A percentile compares a stretch with the other conserved stretches of the same genome.
phyloP scores from a whole-genome alignment of 2,797 vertebrate species.

The Cyclura pinguis region DNA sequence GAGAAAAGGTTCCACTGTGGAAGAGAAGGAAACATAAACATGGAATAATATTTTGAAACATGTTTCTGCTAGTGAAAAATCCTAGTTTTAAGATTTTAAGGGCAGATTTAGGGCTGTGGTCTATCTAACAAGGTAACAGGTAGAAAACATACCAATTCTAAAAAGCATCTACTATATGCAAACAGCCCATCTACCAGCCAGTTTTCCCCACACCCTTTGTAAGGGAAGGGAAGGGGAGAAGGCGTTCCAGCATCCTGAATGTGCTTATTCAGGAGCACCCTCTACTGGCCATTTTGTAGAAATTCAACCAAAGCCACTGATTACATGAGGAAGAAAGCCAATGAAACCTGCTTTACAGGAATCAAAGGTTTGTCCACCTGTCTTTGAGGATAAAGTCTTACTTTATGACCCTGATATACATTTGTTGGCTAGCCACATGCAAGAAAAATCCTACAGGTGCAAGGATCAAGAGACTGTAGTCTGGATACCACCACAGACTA shows the following conservation, averaged over 20 bases:
- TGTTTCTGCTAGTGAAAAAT: neutral
- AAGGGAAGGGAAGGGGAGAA: neutral
- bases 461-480: neutral
- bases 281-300: constrained; percentile 7
- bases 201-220: neutral
- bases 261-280: neutral
- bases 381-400: neutral
- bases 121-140: neutral
- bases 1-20: neutral
- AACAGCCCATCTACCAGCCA: neutral
- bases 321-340: neutral
- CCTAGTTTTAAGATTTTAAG: neutral
- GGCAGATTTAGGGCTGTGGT: neutral
- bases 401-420: neutral
- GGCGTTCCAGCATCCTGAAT: neutral
- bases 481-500: neutral
- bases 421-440: neutral
- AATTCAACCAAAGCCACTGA: neutral
- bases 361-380: neutral
- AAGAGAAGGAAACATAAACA: neutral
- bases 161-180: neutral
- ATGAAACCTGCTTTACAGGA: neutral
- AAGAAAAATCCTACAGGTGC: neutral
- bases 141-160: neutral
- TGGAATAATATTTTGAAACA: neutral